These are phyloP conservation scores for Procambarus clarkii DNA, from an alignment of 1,140 invertebrate genomes.

Conservation along the genomic window DNA sequence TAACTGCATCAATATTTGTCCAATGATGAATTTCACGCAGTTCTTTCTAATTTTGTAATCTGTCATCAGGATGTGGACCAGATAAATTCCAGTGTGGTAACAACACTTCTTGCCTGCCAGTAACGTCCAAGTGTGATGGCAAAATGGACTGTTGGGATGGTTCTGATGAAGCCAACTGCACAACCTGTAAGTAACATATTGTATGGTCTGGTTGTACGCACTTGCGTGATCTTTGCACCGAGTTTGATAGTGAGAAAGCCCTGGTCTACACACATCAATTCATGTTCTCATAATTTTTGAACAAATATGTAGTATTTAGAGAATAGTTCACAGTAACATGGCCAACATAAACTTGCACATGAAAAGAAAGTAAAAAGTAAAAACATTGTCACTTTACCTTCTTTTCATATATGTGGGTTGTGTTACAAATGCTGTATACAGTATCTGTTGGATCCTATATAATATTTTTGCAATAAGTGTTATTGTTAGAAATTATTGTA, in stretches of 20 bases:
- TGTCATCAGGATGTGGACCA: conserved; percentile 80
- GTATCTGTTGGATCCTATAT: not conserved
- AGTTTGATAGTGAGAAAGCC: conserved; percentile 12
- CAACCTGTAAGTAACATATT: conserved; percentile 78
- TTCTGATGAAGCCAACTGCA: conserved; percentile 87
- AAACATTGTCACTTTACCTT: too few species aligned
- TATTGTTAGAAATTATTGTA: not conserved
- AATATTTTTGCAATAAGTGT: not conserved
- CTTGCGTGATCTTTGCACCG: conserved; percentile 32
- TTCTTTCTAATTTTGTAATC: not conserved
- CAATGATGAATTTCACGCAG: too few species aligned
- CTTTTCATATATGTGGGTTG: too few species aligned
- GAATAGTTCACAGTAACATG: too few species aligned
- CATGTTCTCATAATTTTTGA: not conserved
- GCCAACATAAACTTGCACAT: too few species aligned
- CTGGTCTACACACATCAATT: conserved; percentile 37
- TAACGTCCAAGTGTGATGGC: conserved; percentile 85
- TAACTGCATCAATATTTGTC: too few species aligned
- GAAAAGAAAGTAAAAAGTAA: too few species aligned
- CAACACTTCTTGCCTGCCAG: conserved; percentile 84
- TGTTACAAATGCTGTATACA: not conserved
- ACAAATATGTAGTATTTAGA: not conserved
- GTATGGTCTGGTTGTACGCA: not conserved
- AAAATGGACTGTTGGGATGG: conserved; percentile 86
- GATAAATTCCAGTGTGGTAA: conserved; percentile 87